Base-by-base conservation (phyloP, 2,113 vertebrate species). In the Prietella phreatophila region DNA sequence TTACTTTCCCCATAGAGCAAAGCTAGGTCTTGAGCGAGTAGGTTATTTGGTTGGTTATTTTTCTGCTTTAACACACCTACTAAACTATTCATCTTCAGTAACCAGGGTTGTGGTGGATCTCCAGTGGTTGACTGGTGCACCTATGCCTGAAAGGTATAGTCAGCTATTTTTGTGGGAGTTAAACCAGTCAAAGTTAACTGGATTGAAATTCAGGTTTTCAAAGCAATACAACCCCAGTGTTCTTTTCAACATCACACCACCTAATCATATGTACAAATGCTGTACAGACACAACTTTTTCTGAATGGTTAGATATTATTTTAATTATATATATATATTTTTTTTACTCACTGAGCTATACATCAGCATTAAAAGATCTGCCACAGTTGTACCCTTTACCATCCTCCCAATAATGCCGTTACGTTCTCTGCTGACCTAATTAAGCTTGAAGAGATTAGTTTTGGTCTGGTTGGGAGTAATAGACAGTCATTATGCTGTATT, bases 401-500 rank as follows among this genome's bases (percentile, higher is more conserved):
- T 42, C 71, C 25, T 85, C 63, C 71, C 47, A 76, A 47, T 82
- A 2, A 39, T 58, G 15, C 25, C 15, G 55, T 82, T 55, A 55
- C 58, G 84, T 81, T 82, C 83, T 84, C 50, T 53, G 30, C 73
- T 27, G 8, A 22, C 81, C 81, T 87, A 90, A 86, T 90, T 86
- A 83, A 25, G 15, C 82, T 71, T 86, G 55, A 50, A 81, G 69
- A 80, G 75, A 88, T 88, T 50, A 83, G 53, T 58, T 47, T 87
- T 10, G 58, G 53, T 60, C 75, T 63, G 63, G 19, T 14, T 47
- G 56, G 78, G 76, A 53, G 7, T 22, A 53, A 85, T 76, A 84
- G 47, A 58, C 82, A 30, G 86, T 90, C 79, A 89, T 89, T 86
- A 86, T 33, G 55, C 71, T 85, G 61, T 73, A 53, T 83, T 85